phyloP scores from a whole-genome alignment of 2,113 vertebrate genomes.

The Sakesphorus luctuosus region DNA sequence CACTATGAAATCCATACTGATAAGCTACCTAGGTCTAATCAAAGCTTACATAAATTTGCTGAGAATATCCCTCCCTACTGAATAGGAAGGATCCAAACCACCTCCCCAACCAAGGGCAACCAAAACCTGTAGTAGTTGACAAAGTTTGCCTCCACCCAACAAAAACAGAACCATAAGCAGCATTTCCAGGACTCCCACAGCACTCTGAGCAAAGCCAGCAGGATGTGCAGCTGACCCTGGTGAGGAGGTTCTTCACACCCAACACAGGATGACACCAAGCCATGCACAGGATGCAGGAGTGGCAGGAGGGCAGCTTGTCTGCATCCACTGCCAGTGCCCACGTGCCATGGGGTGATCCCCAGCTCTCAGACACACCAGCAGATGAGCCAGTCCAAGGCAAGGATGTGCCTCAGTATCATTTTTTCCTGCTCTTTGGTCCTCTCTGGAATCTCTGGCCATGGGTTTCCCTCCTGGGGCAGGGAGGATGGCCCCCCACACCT shows the following conservation, averaged over 20 bases:
- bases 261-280: neutral
- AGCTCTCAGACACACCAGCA: neutral
- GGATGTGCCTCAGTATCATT: rapidly evolving
- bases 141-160: neutral
- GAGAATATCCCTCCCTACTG: neutral
- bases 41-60: neutral
- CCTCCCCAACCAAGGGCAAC: neutral
- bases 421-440: no score
- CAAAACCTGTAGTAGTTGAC: neutral
- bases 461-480: neutral
- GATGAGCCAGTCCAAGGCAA: neutral
- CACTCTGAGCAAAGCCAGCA: neutral
- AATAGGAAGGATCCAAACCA: neutral
- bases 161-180: neutral
- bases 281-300: neutral
- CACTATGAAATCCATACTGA: neutral
- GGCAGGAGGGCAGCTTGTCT: neutral
- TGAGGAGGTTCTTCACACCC: neutral
- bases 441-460: neutral
- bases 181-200: neutral
- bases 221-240: neutral
- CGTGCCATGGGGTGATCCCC: rapidly evolving
- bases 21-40: neutral
- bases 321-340: neutral
- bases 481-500: neutral